Evolutionary conservation across 2,113 vertebrate genomes (phyloP).

Genomic region (Variabilichromis moorii): DNA sequence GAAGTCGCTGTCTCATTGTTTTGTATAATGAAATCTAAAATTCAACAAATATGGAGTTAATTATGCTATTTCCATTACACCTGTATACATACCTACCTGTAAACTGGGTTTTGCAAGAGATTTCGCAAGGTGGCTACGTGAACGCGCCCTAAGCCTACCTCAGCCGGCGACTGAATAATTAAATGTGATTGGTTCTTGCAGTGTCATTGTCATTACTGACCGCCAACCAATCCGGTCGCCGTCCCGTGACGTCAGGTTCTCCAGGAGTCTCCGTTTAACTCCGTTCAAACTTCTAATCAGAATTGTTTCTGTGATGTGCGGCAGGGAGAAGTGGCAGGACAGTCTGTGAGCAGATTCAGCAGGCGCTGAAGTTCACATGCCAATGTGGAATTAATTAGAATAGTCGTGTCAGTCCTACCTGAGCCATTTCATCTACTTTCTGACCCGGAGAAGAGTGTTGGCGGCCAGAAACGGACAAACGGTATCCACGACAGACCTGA

Average conservation of each 20-base stretch:
- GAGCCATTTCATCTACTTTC: background rate
- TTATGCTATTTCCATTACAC: background rate
- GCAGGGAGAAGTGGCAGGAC: background rate
- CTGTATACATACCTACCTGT: background rate
- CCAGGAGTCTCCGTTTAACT: background rate
- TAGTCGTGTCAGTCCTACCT: background rate
- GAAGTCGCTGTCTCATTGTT: background rate
- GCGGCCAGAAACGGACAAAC: background rate
- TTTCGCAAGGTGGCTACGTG: background rate
- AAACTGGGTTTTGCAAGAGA: background rate
- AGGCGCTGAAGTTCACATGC: background rate
- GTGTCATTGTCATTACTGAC: background rate
- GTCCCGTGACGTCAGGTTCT: background rate
- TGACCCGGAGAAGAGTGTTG: background rate
- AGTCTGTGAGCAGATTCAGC: background rate
- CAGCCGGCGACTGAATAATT: background rate
- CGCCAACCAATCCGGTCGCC: background rate
- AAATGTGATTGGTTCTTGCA: conserved; percentile 17
- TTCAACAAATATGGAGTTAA: background rate
- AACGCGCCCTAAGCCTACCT: background rate
- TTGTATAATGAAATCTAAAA: background rate
- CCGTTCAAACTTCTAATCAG: conserved; percentile 24
- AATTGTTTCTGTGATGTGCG: background rate
- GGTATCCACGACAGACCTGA: background rate
- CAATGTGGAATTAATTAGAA: background rate